Base-by-base conservation (phyloP, 2,888 invertebrate species). In the Brachypterus glaber region DNA sequence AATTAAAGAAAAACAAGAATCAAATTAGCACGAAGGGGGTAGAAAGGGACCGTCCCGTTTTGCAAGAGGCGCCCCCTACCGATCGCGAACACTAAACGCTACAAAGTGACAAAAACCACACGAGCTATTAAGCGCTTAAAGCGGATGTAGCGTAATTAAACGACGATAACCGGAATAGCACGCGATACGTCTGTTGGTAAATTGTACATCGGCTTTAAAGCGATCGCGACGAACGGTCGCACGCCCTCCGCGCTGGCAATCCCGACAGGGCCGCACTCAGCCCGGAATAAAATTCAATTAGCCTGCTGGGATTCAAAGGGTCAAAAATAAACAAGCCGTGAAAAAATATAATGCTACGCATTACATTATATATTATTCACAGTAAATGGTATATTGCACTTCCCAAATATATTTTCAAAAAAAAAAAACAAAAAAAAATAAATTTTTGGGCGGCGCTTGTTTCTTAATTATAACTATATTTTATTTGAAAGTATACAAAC, bases 51-150 rank as follows among this genome's bases (percentile, higher is more conserved):
- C 21, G 21, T 21, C 7, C 21, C 21, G 9, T 5, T 9, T n/a
- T n/a, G n/a, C n/a, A n/a, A n/a, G n/a, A n/a, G 21, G 21, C 21
- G 21, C 21, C 7, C 5, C 21, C 5, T 21, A 7, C 21, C 7
- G 9, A 49, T 44, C 41, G 47, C 45, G 47, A 51, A 50, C 48
- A 48, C 37, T 44, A 50, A 51, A 52, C 44, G 49, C 44, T 47
- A 51, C 48, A 48, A 55, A 54, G 53, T 53, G 55, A 55, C 55
- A 55, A 54, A 55, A 54, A 53, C 51, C 54, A 53, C 53, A 52
- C 50, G 41, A 51, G 49, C 53, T 51, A 53, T 55, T 53, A 54
- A 54, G 52, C 46, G 50, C 49, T 51, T 53, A 53, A 54, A 53
- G 53, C 46, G 47, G 53, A 54, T 51, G 43, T 42, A 39, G 43